Conservation (phyloP, 2,113 vertebrate genomes). For the Vidua macroura region DNA sequence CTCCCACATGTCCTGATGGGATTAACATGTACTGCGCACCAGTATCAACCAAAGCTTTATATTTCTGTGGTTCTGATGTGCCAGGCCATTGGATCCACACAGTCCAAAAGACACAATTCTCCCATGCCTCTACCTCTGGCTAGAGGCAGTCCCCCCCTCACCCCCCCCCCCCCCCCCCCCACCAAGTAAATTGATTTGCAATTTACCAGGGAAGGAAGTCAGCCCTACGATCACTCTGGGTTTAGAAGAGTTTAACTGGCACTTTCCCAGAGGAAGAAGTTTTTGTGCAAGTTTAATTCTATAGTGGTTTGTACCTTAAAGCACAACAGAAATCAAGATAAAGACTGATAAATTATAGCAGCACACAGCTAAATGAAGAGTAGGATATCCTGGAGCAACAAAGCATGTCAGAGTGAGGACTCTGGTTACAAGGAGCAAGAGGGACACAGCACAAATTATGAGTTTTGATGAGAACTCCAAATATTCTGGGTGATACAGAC, state of each 20-base stretch:
- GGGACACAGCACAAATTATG: neutral
- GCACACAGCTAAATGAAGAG: neutral
- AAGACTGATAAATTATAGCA: neutral
- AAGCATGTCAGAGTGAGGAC: neutral
- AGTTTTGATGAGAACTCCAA: neutral
- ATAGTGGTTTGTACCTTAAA: neutral
- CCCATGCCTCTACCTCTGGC: neutral
- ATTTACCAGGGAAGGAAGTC: neutral
- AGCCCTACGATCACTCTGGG: neutral
- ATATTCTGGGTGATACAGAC: neutral
- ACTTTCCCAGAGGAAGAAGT: neutral
- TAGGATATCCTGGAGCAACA: neutral
- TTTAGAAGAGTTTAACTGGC: neutral
- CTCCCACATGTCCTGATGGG: neutral
- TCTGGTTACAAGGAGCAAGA: neutral
- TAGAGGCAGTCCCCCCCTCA: no score
- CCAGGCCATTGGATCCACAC: neutral
- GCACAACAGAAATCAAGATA: neutral
- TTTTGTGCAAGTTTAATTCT: neutral
- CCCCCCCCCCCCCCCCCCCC: no score
- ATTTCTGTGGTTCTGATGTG: neutral
- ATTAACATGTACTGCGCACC: neutral
- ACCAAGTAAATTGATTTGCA: neutral
- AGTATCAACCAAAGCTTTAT: neutral
- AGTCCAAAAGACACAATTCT: neutral